Conservation (phyloP, 2,888 invertebrate genomes). For the Caenorhabditis doughertyi region DNA sequence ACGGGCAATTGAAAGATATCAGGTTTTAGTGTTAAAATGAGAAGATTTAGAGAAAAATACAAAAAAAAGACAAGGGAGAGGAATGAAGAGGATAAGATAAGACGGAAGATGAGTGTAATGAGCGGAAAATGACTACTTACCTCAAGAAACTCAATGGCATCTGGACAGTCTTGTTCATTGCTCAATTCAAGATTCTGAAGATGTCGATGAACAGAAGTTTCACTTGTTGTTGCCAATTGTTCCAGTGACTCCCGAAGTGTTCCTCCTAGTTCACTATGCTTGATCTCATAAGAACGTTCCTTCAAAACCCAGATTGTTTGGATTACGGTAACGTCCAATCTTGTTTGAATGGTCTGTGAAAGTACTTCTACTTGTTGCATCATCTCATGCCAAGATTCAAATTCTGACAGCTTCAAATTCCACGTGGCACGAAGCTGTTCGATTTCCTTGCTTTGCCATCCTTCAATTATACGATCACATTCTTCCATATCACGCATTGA, state of each 20-base stretch:
- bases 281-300: constrained; percentile 56
- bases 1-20: constrained; percentile 47
- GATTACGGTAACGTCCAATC: constrained; percentile 56
- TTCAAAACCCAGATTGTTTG: constrained; percentile 37
- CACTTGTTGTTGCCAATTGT: constrained; percentile 53
- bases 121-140: constrained; percentile 63
- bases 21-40: constrained; percentile 1
- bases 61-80: constrained; percentile 35
- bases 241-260: constrained; percentile 57
- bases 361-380: constrained; percentile 59
- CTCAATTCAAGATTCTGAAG: constrained; percentile 73
- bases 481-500: constrained; percentile 77
- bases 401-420: constrained; percentile 64
- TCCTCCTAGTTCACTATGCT: constrained; percentile 60
- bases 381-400: constrained; percentile 70
- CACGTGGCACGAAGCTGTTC: constrained; percentile 64
- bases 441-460: constrained; percentile 65
- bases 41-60: constrained; percentile 30
- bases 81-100: constrained; percentile 38
- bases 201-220: constrained; percentile 61
- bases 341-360: constrained; percentile 37
- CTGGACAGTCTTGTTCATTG: constrained; percentile 74
- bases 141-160: constrained; percentile 73
- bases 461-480: constrained; percentile 69
- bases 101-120: constrained; percentile 38